Percentiles rank a stretch among this genome's conserved stretches.
Evolutionary conservation across 1,140 invertebrate species (phyloP).

Genomic region (Calephelis nemesis): DNA sequence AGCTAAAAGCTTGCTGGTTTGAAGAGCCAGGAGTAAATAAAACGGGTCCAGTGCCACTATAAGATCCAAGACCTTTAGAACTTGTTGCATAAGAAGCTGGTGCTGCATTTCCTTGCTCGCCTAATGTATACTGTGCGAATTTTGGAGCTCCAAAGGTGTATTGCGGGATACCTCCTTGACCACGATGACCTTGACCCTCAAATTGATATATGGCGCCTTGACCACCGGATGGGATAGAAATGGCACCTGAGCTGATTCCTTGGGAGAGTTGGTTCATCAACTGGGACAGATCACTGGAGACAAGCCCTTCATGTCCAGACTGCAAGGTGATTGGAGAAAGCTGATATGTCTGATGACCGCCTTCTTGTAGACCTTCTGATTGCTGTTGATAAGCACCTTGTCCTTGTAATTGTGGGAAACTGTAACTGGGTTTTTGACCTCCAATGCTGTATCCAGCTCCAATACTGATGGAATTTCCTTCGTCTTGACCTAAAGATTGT

Average conservation of each 20-base stretch:
- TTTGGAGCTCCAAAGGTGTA: slow-evolving; percentile 49
- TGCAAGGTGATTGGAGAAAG: slow-evolving; percentile 63
- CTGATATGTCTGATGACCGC: slow-evolving; percentile 55
- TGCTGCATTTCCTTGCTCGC: slow-evolving; percentile 35
- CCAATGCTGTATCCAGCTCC: slow-evolving; percentile 71
- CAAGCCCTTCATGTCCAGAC: slow-evolving; percentile 45
- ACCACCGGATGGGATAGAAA: slow-evolving; percentile 45
- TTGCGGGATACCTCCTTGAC: slow-evolving; percentile 38
- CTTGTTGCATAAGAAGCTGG: slow-evolving; percentile 59
- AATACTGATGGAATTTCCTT: slow-evolving; percentile 61
- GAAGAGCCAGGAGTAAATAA: slow-evolving; percentile 57
- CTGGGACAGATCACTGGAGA: slow-evolving; percentile 56
- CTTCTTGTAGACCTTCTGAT: slow-evolving; percentile 48
- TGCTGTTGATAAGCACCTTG: slow-evolving; percentile 49
- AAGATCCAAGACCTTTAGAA: slow-evolving; percentile 62
- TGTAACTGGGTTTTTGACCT: slow-evolving; percentile 59
- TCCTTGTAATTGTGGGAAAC: slow-evolving; percentile 41
- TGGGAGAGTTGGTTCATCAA: slow-evolving; percentile 67
- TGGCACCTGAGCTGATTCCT: slow-evolving; percentile 54
- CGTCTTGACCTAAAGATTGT: slow-evolving; percentile 48
- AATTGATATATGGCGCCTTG: slow-evolving; percentile 43
- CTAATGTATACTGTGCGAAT: slow-evolving; percentile 45
- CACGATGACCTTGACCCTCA: slow-evolving; percentile 33
- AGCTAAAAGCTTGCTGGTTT: slow-evolving; percentile 38
- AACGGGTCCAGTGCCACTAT: slow-evolving; percentile 63